phyloP scores from a whole-genome alignment of 2,888 invertebrate genomes.

The Caenorhabditis uteleia region DNA sequence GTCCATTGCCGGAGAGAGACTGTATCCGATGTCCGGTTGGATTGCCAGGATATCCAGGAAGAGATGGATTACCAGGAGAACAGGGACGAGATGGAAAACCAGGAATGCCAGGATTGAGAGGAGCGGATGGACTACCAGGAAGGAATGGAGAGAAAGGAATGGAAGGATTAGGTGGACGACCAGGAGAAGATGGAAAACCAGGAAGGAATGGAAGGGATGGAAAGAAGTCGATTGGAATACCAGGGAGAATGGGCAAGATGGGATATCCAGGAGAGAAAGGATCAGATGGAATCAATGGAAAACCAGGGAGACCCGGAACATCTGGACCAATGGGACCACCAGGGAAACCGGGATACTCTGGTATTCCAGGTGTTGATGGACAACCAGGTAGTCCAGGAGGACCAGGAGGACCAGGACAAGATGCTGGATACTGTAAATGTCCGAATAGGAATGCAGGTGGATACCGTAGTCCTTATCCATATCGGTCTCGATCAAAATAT shows the following conservation, averaged over 20 bases:
- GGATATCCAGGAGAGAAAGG: conserved; percentile 40
- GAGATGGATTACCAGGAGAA: conserved; percentile 33
- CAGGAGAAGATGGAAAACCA: conserved; percentile 33
- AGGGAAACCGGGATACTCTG: conserved; percentile 32
- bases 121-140: conserved; percentile 39
- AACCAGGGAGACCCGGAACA: conserved; percentile 20
- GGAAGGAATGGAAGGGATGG: conserved; percentile 40
- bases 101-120: conserved; percentile 39
- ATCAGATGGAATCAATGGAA: conserved; percentile 31
- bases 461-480: conserved; percentile 8
- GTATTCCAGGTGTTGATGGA: conserved; percentile 22
- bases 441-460: conserved; percentile 10
- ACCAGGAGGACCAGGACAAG: conserved; percentile 29
- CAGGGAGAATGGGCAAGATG: conserved; percentile 30
- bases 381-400: conserved; percentile 27
- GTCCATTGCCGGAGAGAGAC: conserved; percentile 12
- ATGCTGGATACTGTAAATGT: conserved; percentile 46
- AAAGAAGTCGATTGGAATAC: conserved; percentile 19
- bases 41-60: conserved; percentile 26
- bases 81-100: conserved; percentile 33
- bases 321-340: conserved; percentile 33
- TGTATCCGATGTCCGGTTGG: conserved; percentile 31
- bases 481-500: conserved; percentile 17
- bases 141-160: conserved; percentile 29
- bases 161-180: conserved; percentile 23